phyloP scores from a whole-genome alignment of 2,888 invertebrate genomes.

The Acleris sparsana region DNA sequence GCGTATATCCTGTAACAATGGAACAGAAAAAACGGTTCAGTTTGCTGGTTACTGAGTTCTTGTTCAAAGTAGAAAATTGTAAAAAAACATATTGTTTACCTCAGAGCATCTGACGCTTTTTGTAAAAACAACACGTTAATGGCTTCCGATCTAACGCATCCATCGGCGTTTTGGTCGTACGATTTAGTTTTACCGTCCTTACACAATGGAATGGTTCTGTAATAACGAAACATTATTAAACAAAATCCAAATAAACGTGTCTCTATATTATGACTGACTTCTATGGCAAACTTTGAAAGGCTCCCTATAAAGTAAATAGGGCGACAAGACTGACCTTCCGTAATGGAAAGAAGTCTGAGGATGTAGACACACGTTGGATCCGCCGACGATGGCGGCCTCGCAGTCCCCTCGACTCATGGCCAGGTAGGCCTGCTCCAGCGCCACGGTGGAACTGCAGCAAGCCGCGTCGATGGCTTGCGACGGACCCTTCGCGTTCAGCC shows the following conservation, averaged over 20 bases:
- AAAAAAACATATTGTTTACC: conserved; percentile 48
- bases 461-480: conserved; percentile 61
- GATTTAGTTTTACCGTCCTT: conserved; percentile 92
- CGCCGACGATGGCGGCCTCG: conserved; percentile 85
- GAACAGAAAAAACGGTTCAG: not conserved
- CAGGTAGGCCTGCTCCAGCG: conserved; percentile 59
- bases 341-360: conserved; percentile 71
- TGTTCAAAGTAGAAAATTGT: not conserved
- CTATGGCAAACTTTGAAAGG: no score
- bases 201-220: conserved; percentile 79
- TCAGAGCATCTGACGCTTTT: conserved; percentile 84
- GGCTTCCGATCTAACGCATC: conserved; percentile 90
- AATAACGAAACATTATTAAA: conserved; percentile 16
- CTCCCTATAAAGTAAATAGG: no score
- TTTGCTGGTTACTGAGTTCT: not conserved
- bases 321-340: conserved; percentile 49
- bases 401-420: conserved; percentile 62
- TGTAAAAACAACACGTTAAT: conserved; percentile 87
- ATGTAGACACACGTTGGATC: conserved; percentile 82
- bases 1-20: conserved; percentile 79
- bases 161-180: conserved; percentile 91
- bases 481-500: conserved; percentile 69
- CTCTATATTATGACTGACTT: no score
- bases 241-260: no score
- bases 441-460: conserved; percentile 61